A percentile compares a stretch with the other conserved stretches of the same genome.
Conservation (phyloP, 2,888 invertebrate species). For the Vannuccia rotundouncinata region DNA sequence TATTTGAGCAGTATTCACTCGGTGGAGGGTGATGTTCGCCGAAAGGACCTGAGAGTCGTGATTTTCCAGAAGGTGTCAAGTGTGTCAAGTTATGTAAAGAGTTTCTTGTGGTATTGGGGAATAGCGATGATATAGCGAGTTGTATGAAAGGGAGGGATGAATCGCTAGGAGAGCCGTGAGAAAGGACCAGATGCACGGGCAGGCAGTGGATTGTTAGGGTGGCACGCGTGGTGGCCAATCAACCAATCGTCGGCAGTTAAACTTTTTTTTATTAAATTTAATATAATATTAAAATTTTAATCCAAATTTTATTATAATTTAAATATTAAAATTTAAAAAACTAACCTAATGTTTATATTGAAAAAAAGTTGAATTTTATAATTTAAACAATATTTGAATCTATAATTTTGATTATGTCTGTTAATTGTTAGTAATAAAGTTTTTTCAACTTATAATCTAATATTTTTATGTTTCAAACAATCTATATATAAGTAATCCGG, state of each 20-base stretch:
- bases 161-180: neutral
- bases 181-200: conserved; percentile 15
- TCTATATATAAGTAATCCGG: too few relatives aligned
- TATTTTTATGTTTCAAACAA: too few relatives aligned
- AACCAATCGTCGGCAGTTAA: neutral
- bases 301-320: too few relatives aligned
- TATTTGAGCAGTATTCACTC: neutral
- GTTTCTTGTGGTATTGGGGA: neutral
- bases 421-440: too few relatives aligned
- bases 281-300: too few relatives aligned
- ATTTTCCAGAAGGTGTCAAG: neutral
- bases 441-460: too few relatives aligned
- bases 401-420: too few relatives aligned
- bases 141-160: neutral
- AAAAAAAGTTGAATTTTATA: too few relatives aligned
- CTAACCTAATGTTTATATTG: too few relatives aligned
- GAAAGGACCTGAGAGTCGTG: neutral
- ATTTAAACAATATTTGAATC: too few relatives aligned
- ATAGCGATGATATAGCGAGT: neutral
- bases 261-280: too few relatives aligned
- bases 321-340: too few relatives aligned
- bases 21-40: neutral
- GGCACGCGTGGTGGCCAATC: neutral
- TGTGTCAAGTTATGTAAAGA: neutral
- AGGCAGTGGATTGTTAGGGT: neutral